Base-by-base conservation (phyloP, 2,888 invertebrate species). In the Nasonia oneida region DNA sequence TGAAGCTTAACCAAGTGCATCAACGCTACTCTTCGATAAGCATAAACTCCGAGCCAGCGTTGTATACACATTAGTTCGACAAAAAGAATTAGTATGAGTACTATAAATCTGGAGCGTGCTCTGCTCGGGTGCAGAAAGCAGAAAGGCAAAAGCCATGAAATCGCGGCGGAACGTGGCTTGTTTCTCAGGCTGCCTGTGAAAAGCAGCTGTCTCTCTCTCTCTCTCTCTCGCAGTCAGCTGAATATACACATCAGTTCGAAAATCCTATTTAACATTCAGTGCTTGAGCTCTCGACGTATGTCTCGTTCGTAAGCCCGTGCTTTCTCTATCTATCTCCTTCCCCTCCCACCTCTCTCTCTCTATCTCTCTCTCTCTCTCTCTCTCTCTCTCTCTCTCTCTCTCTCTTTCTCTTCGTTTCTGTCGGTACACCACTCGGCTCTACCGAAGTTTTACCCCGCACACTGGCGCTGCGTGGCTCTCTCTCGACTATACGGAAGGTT, bases 261-360 rank as follows among this genome's bases (percentile, higher is more conserved):
- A 70, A 42, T 85, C 53, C 78, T 82, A 82, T 79, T 85, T 85
- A 83, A 61, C 78, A 83, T 83, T 83, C 80, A 75, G 79, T 80
- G 50, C 83, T 83, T 14, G 71, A 76, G 57, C 75, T 57, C 75
- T 85, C 47, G 39, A 67, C 42, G 53, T 80, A 61, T 64, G 74
- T 79, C 74, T 64, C 67, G 8, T 47, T 64, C 50, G 18, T 42
- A 15, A 53, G 29, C 23, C 12, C 53, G 39, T 73, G 53, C 74
- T 29, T 29, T 67, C 10, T 57, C 6, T 15, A 33, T 23, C 42
- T 42, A 33, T 6, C 67, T 23, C 42, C n/a, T 1, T 33, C 33
- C 33, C 14, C 64, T 33, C 8, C 29, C 64, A 23, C 23, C 23
- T 33, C 8, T n/a, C 29, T 8, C 42, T 29, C n/a, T 1, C 67